A percentile compares a stretch with the other conserved stretches of the same genome.
phyloP scores from a whole-genome alignment of 1,140 invertebrate species.

The Steinernema khuongi region DNA sequence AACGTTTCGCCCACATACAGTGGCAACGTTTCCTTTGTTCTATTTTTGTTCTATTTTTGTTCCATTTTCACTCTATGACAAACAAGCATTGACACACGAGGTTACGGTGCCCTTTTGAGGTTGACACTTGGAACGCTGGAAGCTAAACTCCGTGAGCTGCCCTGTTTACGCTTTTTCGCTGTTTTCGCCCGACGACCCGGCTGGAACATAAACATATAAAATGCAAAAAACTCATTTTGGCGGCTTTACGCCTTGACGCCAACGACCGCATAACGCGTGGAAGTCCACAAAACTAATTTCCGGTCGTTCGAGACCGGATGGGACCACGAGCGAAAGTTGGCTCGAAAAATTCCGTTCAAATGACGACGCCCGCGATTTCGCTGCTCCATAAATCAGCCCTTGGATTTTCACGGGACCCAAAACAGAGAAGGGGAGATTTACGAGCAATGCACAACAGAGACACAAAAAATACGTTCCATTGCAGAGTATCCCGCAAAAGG shows the following conservation, averaged over 20 bases:
- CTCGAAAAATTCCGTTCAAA: neutral
- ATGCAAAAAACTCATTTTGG: neutral
- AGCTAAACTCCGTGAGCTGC: no score
- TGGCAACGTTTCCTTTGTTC: no score
- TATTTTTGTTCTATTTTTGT: neutral
- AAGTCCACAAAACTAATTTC: conserved; percentile 9
- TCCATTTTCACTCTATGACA: neutral
- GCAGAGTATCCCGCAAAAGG: conserved; percentile 49
- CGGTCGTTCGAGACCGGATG: conserved; percentile 8
- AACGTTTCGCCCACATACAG: no score
- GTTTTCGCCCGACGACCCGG: conserved; percentile 8
- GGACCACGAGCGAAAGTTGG: neutral
- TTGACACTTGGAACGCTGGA: no score
- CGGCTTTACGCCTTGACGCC: neutral
- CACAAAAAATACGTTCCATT: conserved; percentile 4
- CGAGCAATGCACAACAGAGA: neutral
- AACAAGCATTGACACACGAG: neutral
- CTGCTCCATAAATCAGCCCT: neutral
- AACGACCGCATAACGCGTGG: neutral
- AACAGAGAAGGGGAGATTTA: conserved; percentile 15
- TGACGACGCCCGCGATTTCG: no score
- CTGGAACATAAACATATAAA: neutral
- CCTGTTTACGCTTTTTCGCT: neutral
- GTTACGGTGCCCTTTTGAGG: no score
- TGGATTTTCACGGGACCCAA: neutral